These are phyloP conservation scores for Tryphoninae sp. DNA, from an alignment of 2,888 invertebrate species.

Conservation along the genomic window DNA sequence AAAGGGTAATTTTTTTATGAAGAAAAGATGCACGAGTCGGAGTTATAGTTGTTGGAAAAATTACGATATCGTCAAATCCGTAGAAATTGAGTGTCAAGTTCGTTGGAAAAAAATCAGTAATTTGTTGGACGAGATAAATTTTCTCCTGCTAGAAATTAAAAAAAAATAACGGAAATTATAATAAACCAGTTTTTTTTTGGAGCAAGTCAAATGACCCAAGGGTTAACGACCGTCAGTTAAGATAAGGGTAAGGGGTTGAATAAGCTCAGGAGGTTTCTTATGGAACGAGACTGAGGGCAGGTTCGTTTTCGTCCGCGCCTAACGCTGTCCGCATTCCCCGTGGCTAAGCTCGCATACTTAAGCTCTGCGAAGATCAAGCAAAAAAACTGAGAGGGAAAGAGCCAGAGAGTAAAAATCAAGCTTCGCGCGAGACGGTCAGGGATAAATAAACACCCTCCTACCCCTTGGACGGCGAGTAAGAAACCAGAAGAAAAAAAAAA, in stretches of 20 bases:
- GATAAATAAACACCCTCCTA: background rate
- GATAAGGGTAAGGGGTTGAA: conserved; percentile 41
- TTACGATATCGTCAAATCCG: no score
- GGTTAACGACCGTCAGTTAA: conserved; percentile 23
- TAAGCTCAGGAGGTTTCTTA: conserved; percentile 18
- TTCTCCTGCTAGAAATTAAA: no score
- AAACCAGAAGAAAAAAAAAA: background rate
- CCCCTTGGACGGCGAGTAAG: background rate
- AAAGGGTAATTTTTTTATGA: no score
- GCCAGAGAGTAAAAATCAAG: background rate
- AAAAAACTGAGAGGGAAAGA: conserved; percentile 13
- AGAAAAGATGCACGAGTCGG: no score
- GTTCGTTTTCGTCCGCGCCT: background rate
- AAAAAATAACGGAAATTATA: no score
- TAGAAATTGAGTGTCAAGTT: background rate
- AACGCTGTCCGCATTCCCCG: conserved; percentile 14
- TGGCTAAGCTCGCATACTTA: conserved; percentile 5
- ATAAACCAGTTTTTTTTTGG: no score
- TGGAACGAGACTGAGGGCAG: conserved; percentile 19
- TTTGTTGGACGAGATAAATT: no score
- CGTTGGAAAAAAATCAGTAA: background rate
- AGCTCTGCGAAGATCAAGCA: conserved; percentile 33
- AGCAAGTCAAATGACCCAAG: background rate
- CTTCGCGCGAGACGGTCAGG: background rate
- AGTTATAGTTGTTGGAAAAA: no score